Percentiles rank a stretch among this genome's conserved stretches.
These are phyloP conservation scores for Diachasma alloeum DNA, from an alignment of 1,140 invertebrate species.

Conservation along the genomic window DNA sequence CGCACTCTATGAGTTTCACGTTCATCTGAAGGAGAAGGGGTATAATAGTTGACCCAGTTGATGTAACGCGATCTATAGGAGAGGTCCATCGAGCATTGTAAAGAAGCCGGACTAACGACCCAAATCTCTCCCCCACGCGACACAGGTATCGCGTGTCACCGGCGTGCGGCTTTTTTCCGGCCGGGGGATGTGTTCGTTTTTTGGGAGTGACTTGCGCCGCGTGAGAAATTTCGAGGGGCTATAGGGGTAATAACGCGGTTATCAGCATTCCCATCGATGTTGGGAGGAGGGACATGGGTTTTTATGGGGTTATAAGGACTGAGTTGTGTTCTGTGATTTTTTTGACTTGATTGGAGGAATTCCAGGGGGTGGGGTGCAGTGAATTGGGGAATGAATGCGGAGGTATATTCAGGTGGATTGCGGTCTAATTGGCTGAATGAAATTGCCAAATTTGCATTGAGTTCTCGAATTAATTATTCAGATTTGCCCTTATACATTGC, in stretches of 20 bases:
- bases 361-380: not conserved
- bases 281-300: not conserved
- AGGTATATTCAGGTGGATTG: not conserved
- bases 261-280: not conserved
- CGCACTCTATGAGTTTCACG: not conserved
- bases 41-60: constrained; percentile 9
- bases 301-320: not conserved
- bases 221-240: not conserved
- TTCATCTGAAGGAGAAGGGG: not conserved
- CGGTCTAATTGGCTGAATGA: not conserved
- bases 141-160: not conserved
- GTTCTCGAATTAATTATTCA: not conserved
- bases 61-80: not conserved
- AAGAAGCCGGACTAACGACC: not conserved
- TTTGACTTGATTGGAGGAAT: not conserved
- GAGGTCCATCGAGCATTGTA: not conserved
- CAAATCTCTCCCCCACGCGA: too few relatives aligned
- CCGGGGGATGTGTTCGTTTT: not conserved
- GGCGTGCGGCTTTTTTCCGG: not conserved
- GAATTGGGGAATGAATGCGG: not conserved
- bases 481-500: not conserved
- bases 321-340: not conserved
- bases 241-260: not conserved
- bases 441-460: not conserved
- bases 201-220: not conserved